Evolutionary conservation across 2,113 vertebrate genomes (phyloP), one percentile per base, ranked within the genome.

Genomic region (Recurvirostra avosetta): DNA sequence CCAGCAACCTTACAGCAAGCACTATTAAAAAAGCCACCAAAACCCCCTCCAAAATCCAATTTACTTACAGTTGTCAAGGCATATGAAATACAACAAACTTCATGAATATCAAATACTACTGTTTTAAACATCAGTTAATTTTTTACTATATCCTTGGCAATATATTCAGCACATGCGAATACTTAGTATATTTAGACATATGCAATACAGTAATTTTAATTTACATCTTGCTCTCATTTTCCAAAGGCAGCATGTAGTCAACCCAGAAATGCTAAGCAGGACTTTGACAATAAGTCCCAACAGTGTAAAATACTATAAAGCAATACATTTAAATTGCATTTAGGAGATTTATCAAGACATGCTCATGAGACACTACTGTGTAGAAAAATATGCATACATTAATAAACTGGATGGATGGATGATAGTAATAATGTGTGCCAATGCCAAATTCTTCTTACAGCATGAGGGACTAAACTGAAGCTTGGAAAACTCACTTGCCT

Each of bases 401-500:
- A 94, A 93, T 68, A 95, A 85, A 96, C 88, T 91, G 93, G 91
- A 71, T 94, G 94, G 95, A 92, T 95, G 95, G 92, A 52, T 94
- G 97, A 96, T 23, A 96, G 91, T 78, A 92, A 93, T 91, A 92
- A 89, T 22, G 73, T 78, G 82, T 80, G 79, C 65, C 95, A 91
- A 77, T 92, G 97, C 97, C 96, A 96, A 95, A 94, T 72, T 94
- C 83, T 91, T 86, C 89, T 86, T 89, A 94, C 75, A 96, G 92
- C 92, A 85, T 91, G 94, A 94, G 76, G 92, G 83, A 94, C 94
- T 94, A 94, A 95, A 94, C 76, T 81, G 88, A 86, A 94, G 61
- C 76, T 85, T 93, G 94, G 88, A 96, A 97, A 95, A 96, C 83
- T 94, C 91, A 89, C 83, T 97, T 95, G 92, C 91, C 86, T 94